Conservation (phyloP, 2,797 vertebrate genomes). For the Phrynocephalus guinanensis region DNA sequence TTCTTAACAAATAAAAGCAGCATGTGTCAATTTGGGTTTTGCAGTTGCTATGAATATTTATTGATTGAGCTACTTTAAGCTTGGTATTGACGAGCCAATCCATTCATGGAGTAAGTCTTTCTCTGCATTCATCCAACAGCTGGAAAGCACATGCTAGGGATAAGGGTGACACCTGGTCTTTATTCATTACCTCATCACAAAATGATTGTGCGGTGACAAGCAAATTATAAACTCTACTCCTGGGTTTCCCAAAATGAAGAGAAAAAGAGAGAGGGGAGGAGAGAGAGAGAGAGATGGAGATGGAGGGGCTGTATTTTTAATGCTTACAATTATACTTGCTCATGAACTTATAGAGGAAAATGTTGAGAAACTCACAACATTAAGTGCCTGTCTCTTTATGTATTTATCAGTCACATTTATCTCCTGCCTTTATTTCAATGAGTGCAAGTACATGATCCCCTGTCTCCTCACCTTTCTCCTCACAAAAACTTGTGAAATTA, state of each 20-base stretch:
- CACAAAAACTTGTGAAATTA: too few species aligned
- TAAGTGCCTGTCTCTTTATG: neutral
- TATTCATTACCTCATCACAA: slow-evolving; percentile 35
- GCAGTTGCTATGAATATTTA: slow-evolving; percentile 58
- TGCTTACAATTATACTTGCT: neutral
- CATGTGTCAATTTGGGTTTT: slow-evolving; percentile 56
- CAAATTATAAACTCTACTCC: slow-evolving; percentile 10
- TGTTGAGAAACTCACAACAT: neutral
- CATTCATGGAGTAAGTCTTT: neutral
- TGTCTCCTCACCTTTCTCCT: too few species aligned
- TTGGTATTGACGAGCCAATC: slow-evolving; percentile 32
- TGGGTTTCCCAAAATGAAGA: neutral
- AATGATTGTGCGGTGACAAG: slow-evolving; percentile 14
- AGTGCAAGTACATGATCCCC: too few species aligned
- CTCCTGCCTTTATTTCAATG: neutral
- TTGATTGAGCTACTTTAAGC: slow-evolving; percentile 43
- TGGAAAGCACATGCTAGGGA: neutral
- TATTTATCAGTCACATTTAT: neutral
- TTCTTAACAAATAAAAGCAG: slow-evolving; percentile 63
- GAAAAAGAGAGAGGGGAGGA: neutral
- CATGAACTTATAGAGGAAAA: neutral
- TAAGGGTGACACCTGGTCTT: slow-evolving; percentile 14
- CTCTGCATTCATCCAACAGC: neutral
- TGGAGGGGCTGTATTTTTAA: too few species aligned
- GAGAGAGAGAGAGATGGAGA: neutral